Evolutionary conservation across 2,888 invertebrate genomes (phyloP).

Genomic region (Hypomecis punctinalis): DNA sequence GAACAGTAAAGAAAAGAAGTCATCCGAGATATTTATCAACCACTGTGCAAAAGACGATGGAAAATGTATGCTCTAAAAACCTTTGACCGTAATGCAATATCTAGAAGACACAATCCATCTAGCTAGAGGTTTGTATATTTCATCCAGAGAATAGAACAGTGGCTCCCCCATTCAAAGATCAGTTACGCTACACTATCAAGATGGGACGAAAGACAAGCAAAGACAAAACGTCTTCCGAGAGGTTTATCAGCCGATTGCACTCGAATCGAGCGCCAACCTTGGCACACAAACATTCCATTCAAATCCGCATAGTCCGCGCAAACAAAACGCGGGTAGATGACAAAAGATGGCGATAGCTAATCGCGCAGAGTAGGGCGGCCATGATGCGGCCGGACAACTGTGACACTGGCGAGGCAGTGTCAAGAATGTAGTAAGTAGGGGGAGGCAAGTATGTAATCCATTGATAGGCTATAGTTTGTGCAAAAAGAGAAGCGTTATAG

Average conservation of each 20-base stretch:
- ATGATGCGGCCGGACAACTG: not conserved
- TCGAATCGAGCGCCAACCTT: slow-evolving; percentile 25
- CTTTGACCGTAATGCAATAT: too few species aligned
- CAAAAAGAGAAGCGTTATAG: too few species aligned
- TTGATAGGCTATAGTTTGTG: too few species aligned
- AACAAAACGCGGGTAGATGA: slow-evolving; percentile 27
- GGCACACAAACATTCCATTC: slow-evolving; percentile 23
- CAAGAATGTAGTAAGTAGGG: too few species aligned
- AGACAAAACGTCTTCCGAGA: slow-evolving; percentile 7
- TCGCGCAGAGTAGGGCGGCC: slow-evolving; percentile 11
- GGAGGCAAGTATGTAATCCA: too few species aligned
- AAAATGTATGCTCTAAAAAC: not conserved
- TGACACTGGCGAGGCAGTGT: too few species aligned
- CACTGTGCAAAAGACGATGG: slow-evolving; percentile 12
- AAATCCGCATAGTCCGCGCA: slow-evolving; percentile 22
- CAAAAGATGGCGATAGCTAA: slow-evolving; percentile 32
- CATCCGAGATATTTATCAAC: slow-evolving; percentile 3
- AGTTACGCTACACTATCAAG: too few species aligned
- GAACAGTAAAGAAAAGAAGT: slow-evolving; percentile 7
- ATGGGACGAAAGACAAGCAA: slow-evolving; percentile 5
- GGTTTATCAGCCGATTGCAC: slow-evolving; percentile 7
- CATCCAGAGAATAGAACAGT: too few species aligned
- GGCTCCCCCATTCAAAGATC: too few species aligned
- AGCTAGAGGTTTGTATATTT: too few species aligned
- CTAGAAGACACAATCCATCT: too few species aligned